A percentile compares a stretch with the other conserved stretches of the same genome.
These are phyloP conservation scores for Heliconius congener DNA, from an alignment of 1,140 invertebrate species.

Conservation along the genomic window DNA sequence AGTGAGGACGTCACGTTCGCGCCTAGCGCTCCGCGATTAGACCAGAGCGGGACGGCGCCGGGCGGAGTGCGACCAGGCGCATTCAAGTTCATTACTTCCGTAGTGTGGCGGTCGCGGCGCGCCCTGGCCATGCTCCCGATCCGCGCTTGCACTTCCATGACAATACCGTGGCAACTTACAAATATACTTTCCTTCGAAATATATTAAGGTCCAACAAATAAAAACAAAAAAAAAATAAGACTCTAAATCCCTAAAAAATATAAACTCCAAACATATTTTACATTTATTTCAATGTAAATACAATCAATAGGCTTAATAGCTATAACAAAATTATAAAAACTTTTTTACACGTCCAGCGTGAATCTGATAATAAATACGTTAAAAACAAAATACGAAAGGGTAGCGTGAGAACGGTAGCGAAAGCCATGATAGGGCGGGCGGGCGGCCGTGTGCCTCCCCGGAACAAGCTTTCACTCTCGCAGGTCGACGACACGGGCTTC, in stretches of 20 bases:
- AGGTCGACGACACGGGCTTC: slow-evolving; percentile 76
- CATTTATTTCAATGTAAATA: background rate
- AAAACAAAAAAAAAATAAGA: too few relatives aligned
- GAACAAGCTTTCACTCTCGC: slow-evolving; percentile 80
- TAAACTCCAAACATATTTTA: background rate
- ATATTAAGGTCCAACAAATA: too few relatives aligned
- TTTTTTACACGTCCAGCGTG: background rate
- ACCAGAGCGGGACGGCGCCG: slow-evolving; percentile 66
- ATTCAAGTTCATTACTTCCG: slow-evolving; percentile 81
- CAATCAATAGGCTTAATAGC: background rate
- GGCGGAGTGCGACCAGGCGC: slow-evolving; percentile 62
- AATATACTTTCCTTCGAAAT: slow-evolving; percentile 19
- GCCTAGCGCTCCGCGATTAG: slow-evolving; percentile 62
- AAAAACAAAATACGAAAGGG: slow-evolving; percentile 57
- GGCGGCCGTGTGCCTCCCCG: slow-evolving; percentile 63
- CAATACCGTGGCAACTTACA: slow-evolving; percentile 31
- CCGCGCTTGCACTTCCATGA: slow-evolving; percentile 51
- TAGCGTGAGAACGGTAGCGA: slow-evolving; percentile 74
- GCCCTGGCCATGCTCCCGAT: slow-evolving; percentile 74
- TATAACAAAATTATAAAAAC: background rate
- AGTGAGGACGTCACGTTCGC: slow-evolving; percentile 76
- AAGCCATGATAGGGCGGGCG: slow-evolving; percentile 73
- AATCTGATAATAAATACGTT: slow-evolving; percentile 56
- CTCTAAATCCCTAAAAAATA: too few relatives aligned
- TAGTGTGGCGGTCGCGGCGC: slow-evolving; percentile 67